A percentile compares a stretch with the other conserved stretches of the same genome.
Evolutionary conservation across 53 echinoderm and acorn worm species (phyloP).

Genomic region (Astropecten irregularis): DNA sequence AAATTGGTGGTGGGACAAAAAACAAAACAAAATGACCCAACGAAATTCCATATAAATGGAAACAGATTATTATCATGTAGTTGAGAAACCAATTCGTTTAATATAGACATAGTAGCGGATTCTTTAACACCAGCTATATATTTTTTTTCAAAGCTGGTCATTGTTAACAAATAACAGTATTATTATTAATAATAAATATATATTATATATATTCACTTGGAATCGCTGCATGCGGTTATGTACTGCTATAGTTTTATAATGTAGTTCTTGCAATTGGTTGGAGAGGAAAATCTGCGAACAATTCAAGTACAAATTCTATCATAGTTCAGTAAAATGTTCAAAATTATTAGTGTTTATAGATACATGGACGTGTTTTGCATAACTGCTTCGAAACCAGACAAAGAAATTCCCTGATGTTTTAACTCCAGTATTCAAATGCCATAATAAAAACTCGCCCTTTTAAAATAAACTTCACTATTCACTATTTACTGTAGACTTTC

Average conservation of each 20-base stretch:
- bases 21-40: slow-evolving; percentile 24
- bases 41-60: slow-evolving; percentile 7
- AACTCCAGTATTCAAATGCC: too few relatives aligned
- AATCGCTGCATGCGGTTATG: slow-evolving; percentile 13
- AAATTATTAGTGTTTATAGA: background rate
- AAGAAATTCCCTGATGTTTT: background rate
- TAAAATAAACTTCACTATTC: too few relatives aligned
- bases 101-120: slow-evolving; percentile 24
- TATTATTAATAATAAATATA: slow-evolving; percentile 22
- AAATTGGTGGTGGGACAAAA: slow-evolving; percentile 31
- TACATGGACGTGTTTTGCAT: background rate
- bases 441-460: too few relatives aligned
- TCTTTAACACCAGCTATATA: slow-evolving; percentile 44
- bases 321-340: background rate
- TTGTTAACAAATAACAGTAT: slow-evolving; percentile 45
- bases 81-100: background rate
- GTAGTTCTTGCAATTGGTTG: background rate
- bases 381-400: background rate
- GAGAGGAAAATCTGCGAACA: background rate
- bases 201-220: background rate
- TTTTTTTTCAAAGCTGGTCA: slow-evolving; percentile 27
- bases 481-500: too few relatives aligned
- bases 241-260: background rate
- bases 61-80: slow-evolving; percentile 5
- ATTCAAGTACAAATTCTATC: background rate